Evolutionary conservation across 2,888 invertebrate genomes (phyloP).

Genomic region (Alviniconcha strummeri): DNA sequence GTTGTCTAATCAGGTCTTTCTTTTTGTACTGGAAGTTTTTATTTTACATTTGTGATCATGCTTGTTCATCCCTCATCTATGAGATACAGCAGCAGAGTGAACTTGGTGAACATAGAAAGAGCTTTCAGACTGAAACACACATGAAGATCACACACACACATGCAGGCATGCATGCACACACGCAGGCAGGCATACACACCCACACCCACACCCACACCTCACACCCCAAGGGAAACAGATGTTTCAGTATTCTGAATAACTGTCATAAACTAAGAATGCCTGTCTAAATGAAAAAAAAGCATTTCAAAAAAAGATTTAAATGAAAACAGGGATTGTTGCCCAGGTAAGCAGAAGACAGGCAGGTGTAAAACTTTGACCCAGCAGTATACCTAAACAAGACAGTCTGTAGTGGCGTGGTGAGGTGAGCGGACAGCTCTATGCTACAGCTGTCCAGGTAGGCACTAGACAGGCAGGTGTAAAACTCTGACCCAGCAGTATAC

Average conservation of each 20-base stretch:
- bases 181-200: not conserved
- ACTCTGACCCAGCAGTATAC: not conserved
- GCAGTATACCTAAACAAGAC: constrained; percentile 14
- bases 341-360: no score
- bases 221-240: no score
- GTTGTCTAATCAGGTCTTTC: no score
- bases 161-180: not conserved
- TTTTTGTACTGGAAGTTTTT: not conserved
- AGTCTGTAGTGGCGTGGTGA: constrained; percentile 8
- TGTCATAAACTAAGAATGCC: no score
- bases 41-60: not conserved
- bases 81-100: no score
- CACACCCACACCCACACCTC: not conserved
- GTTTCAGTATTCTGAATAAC: no score
- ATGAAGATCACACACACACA: not conserved
- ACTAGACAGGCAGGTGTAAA: constrained; percentile 24
- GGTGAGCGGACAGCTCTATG: constrained; percentile 23
- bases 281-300: no score
- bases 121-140: no score
- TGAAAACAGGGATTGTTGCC: no score
- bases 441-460: constrained; percentile 29
- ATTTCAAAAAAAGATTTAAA: no score
- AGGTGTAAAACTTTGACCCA: no score
- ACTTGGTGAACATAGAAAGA: no score
- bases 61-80: not conserved